A percentile compares a stretch with the other conserved stretches of the same genome.
phyloP scores from a whole-genome alignment of 2,888 invertebrate species.

The Temnothorax unifasciatus region DNA sequence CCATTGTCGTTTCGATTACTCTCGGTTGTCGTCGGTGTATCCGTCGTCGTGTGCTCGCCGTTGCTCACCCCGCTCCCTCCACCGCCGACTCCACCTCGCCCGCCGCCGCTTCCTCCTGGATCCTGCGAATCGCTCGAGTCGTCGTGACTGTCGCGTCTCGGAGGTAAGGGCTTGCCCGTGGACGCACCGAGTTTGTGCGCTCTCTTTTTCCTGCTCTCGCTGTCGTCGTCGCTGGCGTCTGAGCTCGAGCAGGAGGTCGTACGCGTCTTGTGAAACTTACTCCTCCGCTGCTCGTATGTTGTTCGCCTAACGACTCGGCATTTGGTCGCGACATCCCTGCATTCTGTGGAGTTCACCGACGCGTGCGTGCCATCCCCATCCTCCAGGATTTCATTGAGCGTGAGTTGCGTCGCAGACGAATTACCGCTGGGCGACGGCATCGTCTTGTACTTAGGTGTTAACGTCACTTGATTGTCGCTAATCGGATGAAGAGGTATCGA shows the following conservation, averaged over 20 bases:
- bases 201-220: slow-evolving; percentile 93
- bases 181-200: slow-evolving; percentile 90
- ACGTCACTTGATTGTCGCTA: slow-evolving; percentile 78
- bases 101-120: slow-evolving; percentile 87
- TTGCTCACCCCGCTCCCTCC: slow-evolving; percentile 77
- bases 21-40: slow-evolving; percentile 71
- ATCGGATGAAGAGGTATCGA: slow-evolving; percentile 87
- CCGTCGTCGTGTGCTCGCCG: slow-evolving; percentile 74
- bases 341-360: slow-evolving; percentile 59
- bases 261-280: slow-evolving; percentile 91
- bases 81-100: slow-evolving; percentile 81
- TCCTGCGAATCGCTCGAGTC: slow-evolving; percentile 95
- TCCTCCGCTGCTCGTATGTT: slow-evolving; percentile 88
- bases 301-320: slow-evolving; percentile 79
- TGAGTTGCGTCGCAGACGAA: slow-evolving; percentile 85
- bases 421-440: slow-evolving; percentile 88
- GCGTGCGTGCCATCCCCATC: slow-evolving; percentile 87
- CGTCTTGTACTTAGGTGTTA: slow-evolving; percentile 87
- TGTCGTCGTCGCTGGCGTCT: slow-evolving; percentile 96
- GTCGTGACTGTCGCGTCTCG: slow-evolving; percentile 93
- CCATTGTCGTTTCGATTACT: slow-evolving; percentile 70
- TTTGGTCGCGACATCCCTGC: slow-evolving; percentile 73
- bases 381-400: slow-evolving; percentile 90
- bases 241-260: slow-evolving; percentile 98
- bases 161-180: slow-evolving; percentile 89